Base-by-base conservation (phyloP, 1,140 invertebrate genomes). In the Oedothorax gibbosus region DNA sequence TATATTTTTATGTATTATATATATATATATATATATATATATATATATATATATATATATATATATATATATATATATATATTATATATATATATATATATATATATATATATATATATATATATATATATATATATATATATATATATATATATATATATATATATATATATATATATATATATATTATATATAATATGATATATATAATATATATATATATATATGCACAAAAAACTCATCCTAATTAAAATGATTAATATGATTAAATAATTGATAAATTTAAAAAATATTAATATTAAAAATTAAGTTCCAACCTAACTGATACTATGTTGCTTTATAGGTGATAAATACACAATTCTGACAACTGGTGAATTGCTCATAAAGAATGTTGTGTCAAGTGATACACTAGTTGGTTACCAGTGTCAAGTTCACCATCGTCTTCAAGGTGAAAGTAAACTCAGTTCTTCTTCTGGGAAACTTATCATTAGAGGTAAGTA, bases 281-380 rank as follows among this genome's bases (percentile, higher is more conserved):
- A n/a, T n/a, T n/a, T n/a, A n/a, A n/a, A n/a, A n/a, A n/a, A n/a
- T n/a, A n/a, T n/a, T n/a, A n/a, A n/a, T n/a, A n/a, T n/a, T n/a
- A n/a, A n/a, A n/a, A n/a, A n/a, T n/a, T n/a, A 14, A 60, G 2
- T 60, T 12, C 7, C 9, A 7, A 14, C 4, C 7, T 7, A 60
- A n/a, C n/a, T 14, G n/a, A 60, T 60, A n/a, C 0, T 60, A 0
- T 14, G n/a, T 51, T 71, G 18, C 9, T 11, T 18, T 68, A 7
- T 50, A 87, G 87, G 85, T n/a, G 87, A 86, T 50, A 86, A 86
- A 72, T 98, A 97, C 90, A 93, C 97, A 89, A 96, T 98, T 56
- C 91, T 97, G 78, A 96, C 96, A 87, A 97, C 96, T 21, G 88
- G 87, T n/a, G 88, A 88, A 68, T 69, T 88, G 18, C 62, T 87